Conservation (phyloP, 2,113 vertebrate species). For the Pygathrix nemaeus region DNA sequence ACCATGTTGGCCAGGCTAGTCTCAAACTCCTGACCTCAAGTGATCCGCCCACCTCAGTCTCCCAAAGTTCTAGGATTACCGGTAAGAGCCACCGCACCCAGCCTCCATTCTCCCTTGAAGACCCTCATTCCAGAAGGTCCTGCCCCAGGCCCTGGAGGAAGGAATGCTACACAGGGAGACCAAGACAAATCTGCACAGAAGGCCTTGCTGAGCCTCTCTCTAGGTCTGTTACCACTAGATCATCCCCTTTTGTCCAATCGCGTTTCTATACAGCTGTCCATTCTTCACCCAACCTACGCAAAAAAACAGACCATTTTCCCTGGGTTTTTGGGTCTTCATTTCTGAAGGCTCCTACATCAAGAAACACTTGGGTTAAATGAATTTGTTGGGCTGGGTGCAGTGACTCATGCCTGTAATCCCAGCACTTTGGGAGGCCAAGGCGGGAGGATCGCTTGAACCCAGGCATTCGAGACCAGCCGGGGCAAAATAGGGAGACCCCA, state of each 20-base stretch:
- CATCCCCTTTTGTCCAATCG: neutral
- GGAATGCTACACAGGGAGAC: neutral
- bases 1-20: too few relatives aligned
- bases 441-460: neutral
- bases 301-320: neutral
- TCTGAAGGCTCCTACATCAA: neutral
- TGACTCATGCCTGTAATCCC: neutral
- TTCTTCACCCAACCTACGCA: neutral
- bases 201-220: neutral
- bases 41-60: accelerated
- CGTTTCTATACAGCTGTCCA: neutral
- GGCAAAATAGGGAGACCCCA: too few relatives aligned
- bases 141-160: neutral
- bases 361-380: neutral
- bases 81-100: too few relatives aligned
- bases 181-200: neutral
- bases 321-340: neutral
- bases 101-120: neutral
- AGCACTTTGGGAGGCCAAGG: neutral
- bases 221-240: neutral
- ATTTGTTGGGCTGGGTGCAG: neutral
- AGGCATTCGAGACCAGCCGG: neutral
- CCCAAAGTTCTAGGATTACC: too few relatives aligned
- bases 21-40: too few relatives aligned
- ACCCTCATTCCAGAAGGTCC: neutral